A percentile compares a stretch with the other conserved stretches of the same genome.
These are phyloP conservation scores for Erannis defoliaria DNA, from an alignment of 2,888 invertebrate genomes.

Conservation along the genomic window DNA sequence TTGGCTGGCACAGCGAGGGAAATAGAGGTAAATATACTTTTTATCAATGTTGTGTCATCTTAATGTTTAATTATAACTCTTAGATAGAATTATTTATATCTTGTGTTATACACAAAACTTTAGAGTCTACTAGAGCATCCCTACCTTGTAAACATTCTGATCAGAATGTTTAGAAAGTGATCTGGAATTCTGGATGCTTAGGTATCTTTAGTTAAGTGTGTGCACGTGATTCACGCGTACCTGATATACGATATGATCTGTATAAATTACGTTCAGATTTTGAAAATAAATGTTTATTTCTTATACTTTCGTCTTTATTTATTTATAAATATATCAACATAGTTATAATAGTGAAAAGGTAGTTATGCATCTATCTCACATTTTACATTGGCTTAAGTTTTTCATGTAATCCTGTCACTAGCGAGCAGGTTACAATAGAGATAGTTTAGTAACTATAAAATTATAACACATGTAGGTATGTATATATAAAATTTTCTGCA, in stretches of 20 bases:
- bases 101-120: slow-evolving; percentile 1
- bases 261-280: slow-evolving; percentile 25
- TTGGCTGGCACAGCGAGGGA: neutral
- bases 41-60: slow-evolving; percentile 10
- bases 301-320: slow-evolving; percentile 23
- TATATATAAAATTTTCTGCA: neutral
- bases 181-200: slow-evolving; percentile 6
- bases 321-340: no score
- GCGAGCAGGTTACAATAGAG: no score
- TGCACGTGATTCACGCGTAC: slow-evolving; percentile 41
- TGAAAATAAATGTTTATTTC: slow-evolving; percentile 37
- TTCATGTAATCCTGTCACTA: neutral
- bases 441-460: no score
- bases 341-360: no score
- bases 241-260: slow-evolving; percentile 37
- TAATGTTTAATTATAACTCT: slow-evolving; percentile 9
- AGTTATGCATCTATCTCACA: no score
- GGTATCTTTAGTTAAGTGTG: slow-evolving; percentile 18
- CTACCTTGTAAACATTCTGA: slow-evolving; percentile 18
- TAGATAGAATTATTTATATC: slow-evolving; percentile 4
- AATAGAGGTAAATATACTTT: neutral
- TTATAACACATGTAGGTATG: neutral
- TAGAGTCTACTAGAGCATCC: slow-evolving; percentile 7
- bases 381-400: neutral
- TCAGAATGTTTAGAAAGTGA: slow-evolving; percentile 22